Percentiles rank a stretch among this genome's conserved stretches.
phyloP scores from a whole-genome alignment of 1,140 invertebrate genomes.

The Lordiphosa clarofinis region DNA sequence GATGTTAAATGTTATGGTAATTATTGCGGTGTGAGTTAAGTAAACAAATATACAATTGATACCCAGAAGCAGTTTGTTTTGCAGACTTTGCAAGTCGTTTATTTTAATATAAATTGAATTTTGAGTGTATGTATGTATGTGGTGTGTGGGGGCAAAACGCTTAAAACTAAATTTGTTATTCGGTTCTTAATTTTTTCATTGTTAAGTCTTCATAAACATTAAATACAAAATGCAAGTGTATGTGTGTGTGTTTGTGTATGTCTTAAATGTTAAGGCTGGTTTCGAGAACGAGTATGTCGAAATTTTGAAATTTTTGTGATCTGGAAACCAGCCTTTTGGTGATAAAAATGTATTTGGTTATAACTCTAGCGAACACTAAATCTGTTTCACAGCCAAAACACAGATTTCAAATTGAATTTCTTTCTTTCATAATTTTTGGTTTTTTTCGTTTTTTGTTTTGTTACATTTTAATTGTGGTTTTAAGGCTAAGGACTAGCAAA shows the following conservation, averaged over 20 bases:
- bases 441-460: constrained; percentile 10
- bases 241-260: constrained; percentile 13
- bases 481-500: constrained; percentile 55
- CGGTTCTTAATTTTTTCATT: constrained; percentile 9
- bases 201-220: constrained; percentile 25
- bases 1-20: not conserved
- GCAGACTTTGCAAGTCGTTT: constrained; percentile 50
- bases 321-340: too few species aligned
- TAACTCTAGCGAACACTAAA: constrained; percentile 67
- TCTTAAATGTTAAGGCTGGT: too few species aligned
- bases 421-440: not conserved
- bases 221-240: constrained; percentile 14
- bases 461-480: constrained; percentile 17
- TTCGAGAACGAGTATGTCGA: too few species aligned
- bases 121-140: constrained; percentile 21
- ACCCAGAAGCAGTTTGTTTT: constrained; percentile 37
- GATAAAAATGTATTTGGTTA: too few species aligned
- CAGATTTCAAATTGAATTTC: constrained; percentile 55
- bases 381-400: constrained; percentile 80
- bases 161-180: constrained; percentile 44
- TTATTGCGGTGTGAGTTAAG: not conserved
- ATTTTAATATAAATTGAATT: constrained; percentile 46
- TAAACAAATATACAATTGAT: constrained; percentile 24
- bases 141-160: constrained; percentile 51
- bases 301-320: too few species aligned